Evolutionary conservation across 2,888 invertebrate species (phyloP), one percentile per base, ranked within the genome.

Genomic region (Hoplodrina blanda): DNA sequence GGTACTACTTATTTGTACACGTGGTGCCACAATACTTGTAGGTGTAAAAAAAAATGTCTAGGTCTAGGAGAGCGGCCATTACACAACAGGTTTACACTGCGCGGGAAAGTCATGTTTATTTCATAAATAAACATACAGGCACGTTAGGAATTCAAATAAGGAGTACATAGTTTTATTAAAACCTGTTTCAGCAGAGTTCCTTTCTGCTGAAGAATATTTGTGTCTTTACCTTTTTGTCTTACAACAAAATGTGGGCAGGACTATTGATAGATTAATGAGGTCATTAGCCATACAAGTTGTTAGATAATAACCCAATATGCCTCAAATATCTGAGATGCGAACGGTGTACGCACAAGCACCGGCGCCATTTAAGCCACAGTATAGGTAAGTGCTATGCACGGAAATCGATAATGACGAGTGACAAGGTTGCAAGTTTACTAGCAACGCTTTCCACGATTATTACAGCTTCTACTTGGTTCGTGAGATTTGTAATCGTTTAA

Each of bases 341-440:
- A 55, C 55, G 57, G 33, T 68, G 44, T 59, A 74, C 62, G 74
- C 62, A 76, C 62, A 59, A 76, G 46, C 19, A 61, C 52, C 17
- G 53, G 44, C 70, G 76, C 76, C 73, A 69, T 76, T 74, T 19
- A 53, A 69, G 19, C 69, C 62, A 50, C 53, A 30, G 76, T 37
- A n/a, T n/a, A 37, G 37, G 37, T 70, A 69, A 69, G 61, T 62
- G 37, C 76, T 69, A 74, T 74, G 74, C 74, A 74, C 62, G 62
- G 76, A 74, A 74, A 74, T 74, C 74, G 69, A 74, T 74, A 74
- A 37, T 59, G 70, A 76, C 60, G 55, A 73, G 68, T 74, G 60
- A 74, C 74, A 70, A 62, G 74, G 74, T 59, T 74, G 74, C 62
- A 74, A 74, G 76, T 76, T 76, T 62, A 70, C 70, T 59, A 70